Base-by-base conservation (phyloP, 2,113 vertebrate species). In the Hiodon alosoides region DNA sequence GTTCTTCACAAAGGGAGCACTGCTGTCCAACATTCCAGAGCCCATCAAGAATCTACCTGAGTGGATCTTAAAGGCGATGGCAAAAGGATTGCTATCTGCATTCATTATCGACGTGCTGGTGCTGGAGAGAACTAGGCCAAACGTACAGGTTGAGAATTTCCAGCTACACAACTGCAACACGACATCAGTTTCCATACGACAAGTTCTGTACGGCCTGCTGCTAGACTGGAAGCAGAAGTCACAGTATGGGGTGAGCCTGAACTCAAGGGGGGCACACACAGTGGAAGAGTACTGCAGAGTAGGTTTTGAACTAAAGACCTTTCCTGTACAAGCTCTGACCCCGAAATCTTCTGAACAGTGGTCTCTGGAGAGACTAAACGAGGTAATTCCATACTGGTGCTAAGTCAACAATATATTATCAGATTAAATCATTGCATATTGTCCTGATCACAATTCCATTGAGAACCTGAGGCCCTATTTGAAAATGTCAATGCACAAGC, bases 141-240 rank as follows among this genome's bases (percentile, higher is more conserved):
- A 73, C 0, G 76, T 81, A 1, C 91, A 93, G 66, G 93, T 96
- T 72, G 93, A 93, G 75, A 81, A 90, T 72, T 80, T 80, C 70
- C 73, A 78, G 58, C 80, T 46, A 4, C 81, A 87, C 8, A 93
- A 88, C 5, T 84, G 87, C 8, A 87, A 91, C 3, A 60, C 73
- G 14, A 14, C 84, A 0, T 86, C 94, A 13, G 76, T 86, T 74
- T 84, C 88, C 65, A 85, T 98, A 58, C 92, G 95, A 0, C 92
- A 88, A 31, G 77, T 91, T 67, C 85, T 94, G 68, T 97, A 96
- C 5, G 90, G 91, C 6, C 84, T 98, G 59, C 86, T 96, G 2
- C 77, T 87, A 75, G 79, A 79, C 13, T n/a, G 52, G 53, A 66
- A 52, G 62, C n/a, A 74, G 55, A 7, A n/a, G n/a, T n/a, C 52